Conservation (phyloP, 2,113 vertebrate species). For the Mungos mungo region DNA sequence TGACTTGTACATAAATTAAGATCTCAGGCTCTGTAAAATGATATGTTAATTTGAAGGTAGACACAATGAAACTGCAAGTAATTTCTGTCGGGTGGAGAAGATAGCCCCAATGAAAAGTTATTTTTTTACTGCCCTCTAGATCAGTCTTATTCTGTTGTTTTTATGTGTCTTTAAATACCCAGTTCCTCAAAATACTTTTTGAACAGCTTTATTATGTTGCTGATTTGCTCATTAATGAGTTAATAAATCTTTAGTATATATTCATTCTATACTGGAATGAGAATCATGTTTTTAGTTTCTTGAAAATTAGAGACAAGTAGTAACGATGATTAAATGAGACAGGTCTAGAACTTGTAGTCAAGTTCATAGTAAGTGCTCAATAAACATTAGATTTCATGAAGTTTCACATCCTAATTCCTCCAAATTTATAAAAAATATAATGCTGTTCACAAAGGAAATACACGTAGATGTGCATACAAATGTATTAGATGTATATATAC, state of each 20-base stretch:
- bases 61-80: neutral
- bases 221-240: neutral
- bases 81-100: neutral
- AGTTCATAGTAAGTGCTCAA: neutral
- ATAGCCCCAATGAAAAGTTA: neutral
- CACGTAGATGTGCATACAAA: neutral
- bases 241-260: neutral
- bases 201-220: neutral
- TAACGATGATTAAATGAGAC: neutral
- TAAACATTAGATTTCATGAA: neutral
- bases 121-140: neutral
- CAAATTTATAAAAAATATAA: neutral
- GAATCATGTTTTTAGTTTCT: neutral
- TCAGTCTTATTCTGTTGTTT: neutral
- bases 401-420: neutral
- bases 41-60: neutral
- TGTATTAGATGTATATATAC: neutral
- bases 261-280: neutral
- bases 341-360: neutral
- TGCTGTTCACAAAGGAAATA: neutral
- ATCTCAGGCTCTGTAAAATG: neutral
- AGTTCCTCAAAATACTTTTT: neutral
- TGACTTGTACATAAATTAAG: neutral
- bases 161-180: neutral
- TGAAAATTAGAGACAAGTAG: slow-evolving; percentile 5